Percentiles rank a stretch among this genome's conserved stretches.
phyloP scores from a whole-genome alignment of 2,888 invertebrate species.

The Heliconius aoede region DNA sequence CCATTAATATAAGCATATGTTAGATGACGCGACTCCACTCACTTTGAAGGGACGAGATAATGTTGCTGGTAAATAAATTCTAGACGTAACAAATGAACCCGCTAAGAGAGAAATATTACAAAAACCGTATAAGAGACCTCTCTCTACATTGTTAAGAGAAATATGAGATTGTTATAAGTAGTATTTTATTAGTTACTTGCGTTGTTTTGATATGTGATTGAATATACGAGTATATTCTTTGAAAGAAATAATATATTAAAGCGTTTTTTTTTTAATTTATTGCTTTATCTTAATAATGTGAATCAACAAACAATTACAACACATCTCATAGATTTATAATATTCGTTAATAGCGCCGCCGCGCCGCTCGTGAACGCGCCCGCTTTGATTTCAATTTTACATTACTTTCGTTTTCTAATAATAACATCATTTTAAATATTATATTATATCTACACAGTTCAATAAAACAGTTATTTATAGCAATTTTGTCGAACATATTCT shows the following conservation, averaged over 20 bases:
- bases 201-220: neutral
- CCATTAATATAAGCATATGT: slow-evolving; percentile 62
- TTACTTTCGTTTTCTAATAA: too few species aligned
- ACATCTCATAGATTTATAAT: too few species aligned
- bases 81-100: slow-evolving; percentile 75
- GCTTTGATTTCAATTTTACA: too few species aligned
- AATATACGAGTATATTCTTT: neutral
- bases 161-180: slow-evolving; percentile 56
- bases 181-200: slow-evolving; percentile 10
- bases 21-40: slow-evolving; percentile 39
- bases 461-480: too few species aligned
- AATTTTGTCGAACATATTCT: too few species aligned
- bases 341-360: too few species aligned
- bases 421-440: too few species aligned
- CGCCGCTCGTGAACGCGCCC: too few species aligned
- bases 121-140: slow-evolving; percentile 72
- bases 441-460: too few species aligned
- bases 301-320: too few species aligned
- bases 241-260: neutral
- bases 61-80: slow-evolving; percentile 77
- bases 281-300: too few species aligned
- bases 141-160: slow-evolving; percentile 63
- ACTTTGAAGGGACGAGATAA: slow-evolving; percentile 75
- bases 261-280: too few species aligned
- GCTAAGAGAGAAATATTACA: slow-evolving; percentile 75